Percentiles rank a stretch among this genome's conserved stretches.
Evolutionary conservation across 2,797 vertebrate genomes (phyloP).

Genomic region (Apogon hyalosoma): DNA sequence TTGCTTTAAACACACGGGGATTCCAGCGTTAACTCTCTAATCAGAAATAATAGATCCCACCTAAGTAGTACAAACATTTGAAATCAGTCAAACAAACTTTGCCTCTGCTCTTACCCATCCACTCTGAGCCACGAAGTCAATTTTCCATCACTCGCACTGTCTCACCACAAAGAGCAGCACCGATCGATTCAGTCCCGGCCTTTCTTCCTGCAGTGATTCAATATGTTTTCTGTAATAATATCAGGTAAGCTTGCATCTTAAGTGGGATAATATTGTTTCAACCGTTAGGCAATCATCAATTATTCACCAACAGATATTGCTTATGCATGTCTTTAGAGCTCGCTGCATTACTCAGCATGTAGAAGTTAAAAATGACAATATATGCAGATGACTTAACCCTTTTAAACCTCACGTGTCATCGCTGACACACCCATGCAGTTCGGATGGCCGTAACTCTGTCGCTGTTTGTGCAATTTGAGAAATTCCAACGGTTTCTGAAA

Average conservation of each 20-base stretch:
- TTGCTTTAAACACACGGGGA: constrained; percentile 6
- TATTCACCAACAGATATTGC: constrained; percentile 73
- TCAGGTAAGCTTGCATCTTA: constrained; percentile 58
- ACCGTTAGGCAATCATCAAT: constrained; percentile 60
- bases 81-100: constrained; percentile 47
- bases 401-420: too few relatives aligned
- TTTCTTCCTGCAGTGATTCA: constrained; percentile 48
- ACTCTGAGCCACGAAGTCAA: constrained; percentile 29
- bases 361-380: constrained; percentile 32
- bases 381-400: constrained; percentile 1
- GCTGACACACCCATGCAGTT: too few relatives aligned
- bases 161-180: constrained; percentile 54
- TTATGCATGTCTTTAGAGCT: constrained; percentile 51
- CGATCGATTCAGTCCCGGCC: constrained; percentile 44
- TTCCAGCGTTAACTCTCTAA: constrained; percentile 1
- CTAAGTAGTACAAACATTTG: constrained; percentile 34
- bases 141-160: constrained; percentile 48
- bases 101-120: constrained; percentile 24
- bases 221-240: constrained; percentile 66
- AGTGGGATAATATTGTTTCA: constrained; percentile 60
- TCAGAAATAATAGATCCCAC: constrained; percentile 6
- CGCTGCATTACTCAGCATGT: constrained; percentile 59
- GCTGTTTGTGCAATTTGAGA: too few relatives aligned
- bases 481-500: too few relatives aligned
- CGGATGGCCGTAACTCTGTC: too few relatives aligned